phyloP scores from a whole-genome alignment of 2,797 vertebrate genomes.

The Odontamblyopus rebecca region DNA sequence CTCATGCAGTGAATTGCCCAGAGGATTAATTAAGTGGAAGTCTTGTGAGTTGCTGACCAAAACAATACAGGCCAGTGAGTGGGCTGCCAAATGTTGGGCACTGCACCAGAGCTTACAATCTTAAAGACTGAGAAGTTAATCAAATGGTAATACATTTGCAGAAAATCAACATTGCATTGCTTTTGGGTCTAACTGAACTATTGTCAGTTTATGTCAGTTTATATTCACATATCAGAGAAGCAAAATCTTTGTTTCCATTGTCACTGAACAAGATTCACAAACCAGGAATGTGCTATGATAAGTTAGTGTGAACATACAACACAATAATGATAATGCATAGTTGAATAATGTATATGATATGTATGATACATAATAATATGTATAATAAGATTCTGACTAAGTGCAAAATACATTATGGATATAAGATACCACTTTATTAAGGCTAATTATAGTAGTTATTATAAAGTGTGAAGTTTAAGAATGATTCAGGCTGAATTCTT shows the following conservation, averaged over 20 bases:
- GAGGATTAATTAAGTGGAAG: conserved; percentile 23
- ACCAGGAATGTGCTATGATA: too few relatives aligned
- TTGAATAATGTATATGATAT: background rate
- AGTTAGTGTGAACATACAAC: background rate
- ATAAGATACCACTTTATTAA: background rate
- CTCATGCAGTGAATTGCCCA: conserved; percentile 25
- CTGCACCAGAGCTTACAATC: conserved; percentile 5
- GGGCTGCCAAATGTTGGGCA: background rate
- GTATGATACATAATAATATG: background rate
- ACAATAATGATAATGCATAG: background rate
- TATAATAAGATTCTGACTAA: background rate
- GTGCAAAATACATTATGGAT: background rate
- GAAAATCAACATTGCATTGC: background rate
- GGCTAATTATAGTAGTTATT: too few relatives aligned
- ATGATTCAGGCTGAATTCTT: too few relatives aligned
- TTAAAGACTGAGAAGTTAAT: background rate
- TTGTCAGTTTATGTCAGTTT: background rate
- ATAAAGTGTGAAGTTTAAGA: too few relatives aligned
- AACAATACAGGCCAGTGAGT: conserved; percentile 12
- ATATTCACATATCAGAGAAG: too few relatives aligned
- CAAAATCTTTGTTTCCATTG: too few relatives aligned
- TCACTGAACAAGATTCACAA: too few relatives aligned
- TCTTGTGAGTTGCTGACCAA: conserved; percentile 9
- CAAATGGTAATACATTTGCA: background rate
- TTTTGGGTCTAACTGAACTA: background rate